Evolutionary conservation across 2,797 vertebrate genomes (phyloP).

Genomic region (Phylloscopus collybita): DNA sequence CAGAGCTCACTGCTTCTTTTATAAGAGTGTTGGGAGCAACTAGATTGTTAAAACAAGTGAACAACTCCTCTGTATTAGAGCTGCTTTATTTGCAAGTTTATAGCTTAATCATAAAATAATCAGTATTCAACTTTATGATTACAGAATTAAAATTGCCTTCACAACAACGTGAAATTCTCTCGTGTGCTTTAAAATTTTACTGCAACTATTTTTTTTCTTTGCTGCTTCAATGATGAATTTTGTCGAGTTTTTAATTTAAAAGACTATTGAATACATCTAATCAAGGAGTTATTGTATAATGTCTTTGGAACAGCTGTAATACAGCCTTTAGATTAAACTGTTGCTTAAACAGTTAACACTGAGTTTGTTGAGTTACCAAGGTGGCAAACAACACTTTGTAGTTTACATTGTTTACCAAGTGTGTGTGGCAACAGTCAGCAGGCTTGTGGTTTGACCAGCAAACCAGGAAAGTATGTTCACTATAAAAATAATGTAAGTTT

Average conservation of each 20-base stretch:
- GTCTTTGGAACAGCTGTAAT: not conserved
- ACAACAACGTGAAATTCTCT: not conserved
- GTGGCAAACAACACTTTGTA: not conserved
- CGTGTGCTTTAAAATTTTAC: not conserved
- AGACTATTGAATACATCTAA: not conserved
- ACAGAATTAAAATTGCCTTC: not conserved
- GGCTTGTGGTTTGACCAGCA: slow-evolving; percentile 51
- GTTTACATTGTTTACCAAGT: slow-evolving; percentile 48
- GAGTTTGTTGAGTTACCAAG: not conserved
- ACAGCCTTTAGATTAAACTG: not conserved
- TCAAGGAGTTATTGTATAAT: not conserved
- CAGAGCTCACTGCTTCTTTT: not conserved
- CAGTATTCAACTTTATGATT: not conserved
- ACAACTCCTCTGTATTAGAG: not conserved
- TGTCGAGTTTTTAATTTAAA: not conserved
- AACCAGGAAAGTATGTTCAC: not conserved
- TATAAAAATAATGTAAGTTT: not conserved
- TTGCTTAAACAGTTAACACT: not conserved
- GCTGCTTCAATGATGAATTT: not conserved
- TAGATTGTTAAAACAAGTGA: not conserved
- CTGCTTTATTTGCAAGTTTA: not conserved
- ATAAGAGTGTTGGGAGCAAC: not conserved
- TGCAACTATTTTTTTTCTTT: not conserved
- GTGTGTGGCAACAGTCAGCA: slow-evolving; percentile 54
- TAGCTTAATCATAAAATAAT: not conserved